Evolutionary conservation across 2,113 vertebrate species (phyloP).

Genomic region (Pteruthius melanotis): DNA sequence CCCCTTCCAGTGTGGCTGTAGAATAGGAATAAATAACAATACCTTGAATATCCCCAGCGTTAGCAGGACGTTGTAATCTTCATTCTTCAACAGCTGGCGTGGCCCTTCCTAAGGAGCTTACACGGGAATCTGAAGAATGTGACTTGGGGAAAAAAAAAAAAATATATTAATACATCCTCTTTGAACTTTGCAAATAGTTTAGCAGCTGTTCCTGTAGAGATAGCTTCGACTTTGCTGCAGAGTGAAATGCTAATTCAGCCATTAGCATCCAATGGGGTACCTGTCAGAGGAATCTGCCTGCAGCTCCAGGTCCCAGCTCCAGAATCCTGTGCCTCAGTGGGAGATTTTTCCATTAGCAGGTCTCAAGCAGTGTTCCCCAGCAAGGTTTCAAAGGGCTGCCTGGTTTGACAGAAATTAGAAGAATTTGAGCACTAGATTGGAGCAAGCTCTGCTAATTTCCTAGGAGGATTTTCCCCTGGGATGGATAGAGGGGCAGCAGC

Average conservation of each 20-base stretch:
- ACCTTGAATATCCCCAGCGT: neutral
- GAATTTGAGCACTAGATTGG: neutral
- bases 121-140: conserved; percentile 49
- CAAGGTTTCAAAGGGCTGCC: neutral
- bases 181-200: conserved; percentile 68
- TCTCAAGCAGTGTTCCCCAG: neutral
- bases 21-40: neutral
- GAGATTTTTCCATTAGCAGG: neutral
- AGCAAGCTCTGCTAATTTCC: neutral
- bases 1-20: neutral
- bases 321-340: neutral
- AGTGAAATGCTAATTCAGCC: conserved; percentile 59
- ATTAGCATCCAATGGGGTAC: conserved; percentile 2
- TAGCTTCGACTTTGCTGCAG: conserved; percentile 24
- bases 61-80: conserved; percentile 44
- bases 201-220: conserved; percentile 64
- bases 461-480: neutral
- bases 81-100: conserved; percentile 55
- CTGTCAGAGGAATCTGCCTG: neutral
- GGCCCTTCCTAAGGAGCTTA: conserved; percentile 62
- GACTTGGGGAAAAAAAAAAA: neutral
- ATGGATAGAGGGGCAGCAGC: accelerated
- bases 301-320: neutral
- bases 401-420: neutral
- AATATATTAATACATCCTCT: conserved; percentile 4